Evolutionary conservation across 2,888 invertebrate genomes (phyloP).

Genomic region (Cephus pygmeus): DNA sequence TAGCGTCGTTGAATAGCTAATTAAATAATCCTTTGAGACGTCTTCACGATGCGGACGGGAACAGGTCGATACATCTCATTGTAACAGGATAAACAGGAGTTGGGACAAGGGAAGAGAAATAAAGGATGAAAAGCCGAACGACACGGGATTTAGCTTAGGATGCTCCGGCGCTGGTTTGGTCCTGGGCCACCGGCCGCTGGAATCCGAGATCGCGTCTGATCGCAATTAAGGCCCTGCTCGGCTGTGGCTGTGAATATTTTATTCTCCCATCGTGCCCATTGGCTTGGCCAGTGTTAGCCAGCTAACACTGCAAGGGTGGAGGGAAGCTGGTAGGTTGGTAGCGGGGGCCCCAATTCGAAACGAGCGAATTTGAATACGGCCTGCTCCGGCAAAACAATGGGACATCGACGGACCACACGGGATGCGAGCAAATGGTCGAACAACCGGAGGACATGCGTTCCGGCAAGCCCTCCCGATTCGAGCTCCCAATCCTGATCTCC

Average conservation of each 20-base stretch:
- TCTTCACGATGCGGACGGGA: conserved; percentile 53
- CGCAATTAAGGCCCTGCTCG: conserved; percentile 64
- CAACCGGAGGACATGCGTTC: conserved; percentile 65
- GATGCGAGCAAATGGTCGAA: conserved; percentile 66
- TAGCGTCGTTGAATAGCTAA: conserved; percentile 46
- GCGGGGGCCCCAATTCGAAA: conserved; percentile 59
- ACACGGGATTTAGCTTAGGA: conserved; percentile 16
- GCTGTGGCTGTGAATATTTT: conserved; percentile 64
- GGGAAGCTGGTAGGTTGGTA: not conserved
- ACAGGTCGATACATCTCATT: conserved; percentile 65
- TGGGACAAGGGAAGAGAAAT: conserved; percentile 47
- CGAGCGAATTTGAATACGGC: conserved; percentile 61
- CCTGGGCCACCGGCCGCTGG: conserved; percentile 61
- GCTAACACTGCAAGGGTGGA: conserved; percentile 10
- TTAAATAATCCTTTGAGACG: conserved; percentile 62
- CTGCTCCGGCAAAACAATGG: conserved; percentile 60
- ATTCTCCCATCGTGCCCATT: conserved; percentile 42
- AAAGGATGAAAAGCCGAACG: conserved; percentile 26
- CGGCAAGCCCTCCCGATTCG: conserved; percentile 43
- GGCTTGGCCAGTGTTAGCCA: conserved; percentile 36
- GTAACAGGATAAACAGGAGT: conserved; percentile 65
- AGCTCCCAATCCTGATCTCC: not conserved
- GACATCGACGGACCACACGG: conserved; percentile 66
- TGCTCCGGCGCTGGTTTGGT: not conserved
- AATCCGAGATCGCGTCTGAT: conserved; percentile 66